These are phyloP conservation scores for Cantharis lateralis DNA, from an alignment of 2,888 invertebrate species.

Conservation along the genomic window DNA sequence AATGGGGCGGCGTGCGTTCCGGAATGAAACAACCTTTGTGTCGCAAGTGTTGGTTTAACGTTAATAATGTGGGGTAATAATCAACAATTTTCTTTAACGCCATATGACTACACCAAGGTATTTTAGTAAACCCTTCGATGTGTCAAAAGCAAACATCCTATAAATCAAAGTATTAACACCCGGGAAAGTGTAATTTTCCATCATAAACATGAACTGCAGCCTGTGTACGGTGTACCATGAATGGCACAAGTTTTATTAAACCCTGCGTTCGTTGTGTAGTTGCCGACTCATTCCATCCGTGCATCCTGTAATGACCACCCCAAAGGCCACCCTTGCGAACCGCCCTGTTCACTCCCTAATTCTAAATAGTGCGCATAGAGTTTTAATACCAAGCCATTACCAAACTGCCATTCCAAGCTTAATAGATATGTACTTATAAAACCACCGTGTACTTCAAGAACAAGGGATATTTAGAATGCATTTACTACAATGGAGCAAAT, in stretches of 20 bases:
- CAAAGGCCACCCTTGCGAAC: conserved; percentile 14
- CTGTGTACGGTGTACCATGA: conserved; percentile 17
- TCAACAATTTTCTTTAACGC: neutral
- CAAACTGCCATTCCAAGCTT: conserved; percentile 34
- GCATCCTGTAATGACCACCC: conserved; percentile 33
- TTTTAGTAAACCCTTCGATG: neutral
- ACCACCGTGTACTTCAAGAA: neutral
- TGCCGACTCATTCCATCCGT: conserved; percentile 29
- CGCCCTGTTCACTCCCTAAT: conserved; percentile 15
- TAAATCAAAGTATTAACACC: conserved; percentile 30
- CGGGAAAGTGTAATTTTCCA: conserved; percentile 34
- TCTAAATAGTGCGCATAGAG: conserved; percentile 41
- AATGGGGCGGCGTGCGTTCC: neutral
- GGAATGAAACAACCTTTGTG: neutral
- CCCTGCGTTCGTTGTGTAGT: conserved; percentile 16
- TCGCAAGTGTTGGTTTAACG: neutral
- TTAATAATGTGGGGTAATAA: neutral
- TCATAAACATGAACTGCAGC: conserved; percentile 33
- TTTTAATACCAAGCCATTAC: conserved; percentile 42
- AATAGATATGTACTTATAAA: conserved; percentile 37
- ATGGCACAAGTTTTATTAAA: conserved; percentile 28
- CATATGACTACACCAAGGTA: neutral
- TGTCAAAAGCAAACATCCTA: conserved; percentile 24
- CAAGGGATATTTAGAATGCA: neutral
- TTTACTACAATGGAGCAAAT: neutral